Evolutionary conservation across 2,888 invertebrate species (phyloP), one percentile per base, ranked within the genome.

Genomic region (Yponomeuta malinellus): DNA sequence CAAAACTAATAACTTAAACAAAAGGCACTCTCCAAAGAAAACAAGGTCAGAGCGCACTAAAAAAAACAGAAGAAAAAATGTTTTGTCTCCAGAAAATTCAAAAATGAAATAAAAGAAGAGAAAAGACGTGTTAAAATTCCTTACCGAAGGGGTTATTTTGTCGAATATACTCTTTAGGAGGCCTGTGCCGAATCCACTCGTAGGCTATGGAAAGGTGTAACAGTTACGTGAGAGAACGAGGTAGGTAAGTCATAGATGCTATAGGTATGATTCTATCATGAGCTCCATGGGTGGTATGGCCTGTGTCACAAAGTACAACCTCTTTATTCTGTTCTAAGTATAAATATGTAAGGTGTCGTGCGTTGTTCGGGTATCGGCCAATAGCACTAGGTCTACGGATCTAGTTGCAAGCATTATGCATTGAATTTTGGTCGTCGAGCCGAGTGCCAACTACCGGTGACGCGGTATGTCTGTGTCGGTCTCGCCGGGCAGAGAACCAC

Each of bases 101-200:
- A 71, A 52, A 59, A 71, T 10, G 0, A 68, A 68, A 68, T 29
- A 76, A 71, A 71, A 72, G 31, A 69, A 69, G 76, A 78, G 78
- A 86, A 89, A 90, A 89, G 86, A 89, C 89, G 91, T 91, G 89
- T 91, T 88, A 90, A 91, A 91, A 92, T 90, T 91, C 91, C 93
- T 93, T 93, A 93, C 93, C 93, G 92, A 93, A 91, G 93, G 93
- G 87, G 93, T 93, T 91, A 93, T 93, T 93, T 93, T 93, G 93
- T 93, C 93, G 93, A 93, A 93, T 90, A 93, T 93, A 92, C 93
- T 93, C 93, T 93, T 93, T 92, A 93, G 93, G 78, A 93, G 93
- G 85, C 93, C 93, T 90, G 92, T 92, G 90, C 93, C 93, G 90
- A 93, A 93, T 93, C 93, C 93, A 85, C 89, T 90, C 85, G 93